Percentiles rank a stretch among this genome's conserved stretches.
phyloP scores from a whole-genome alignment of 1,140 invertebrate genomes.

The Rhizoglyphus robini region DNA sequence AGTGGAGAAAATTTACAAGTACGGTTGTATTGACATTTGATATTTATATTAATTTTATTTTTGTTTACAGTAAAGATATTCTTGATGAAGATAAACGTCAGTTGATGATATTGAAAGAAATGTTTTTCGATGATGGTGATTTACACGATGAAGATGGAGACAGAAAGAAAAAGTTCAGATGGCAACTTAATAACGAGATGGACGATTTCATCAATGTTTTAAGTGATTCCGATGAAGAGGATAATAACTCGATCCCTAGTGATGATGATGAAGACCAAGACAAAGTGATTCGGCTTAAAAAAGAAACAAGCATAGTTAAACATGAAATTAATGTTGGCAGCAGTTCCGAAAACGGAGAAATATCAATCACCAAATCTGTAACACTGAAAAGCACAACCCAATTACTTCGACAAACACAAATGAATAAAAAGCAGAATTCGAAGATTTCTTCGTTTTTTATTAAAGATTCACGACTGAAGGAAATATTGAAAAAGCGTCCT shows the following conservation, averaged over 20 bases:
- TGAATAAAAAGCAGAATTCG: too few relatives aligned
- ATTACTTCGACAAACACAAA: too few relatives aligned
- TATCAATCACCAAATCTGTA: not conserved
- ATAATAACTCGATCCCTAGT: not conserved
- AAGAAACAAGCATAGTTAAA: too few relatives aligned
- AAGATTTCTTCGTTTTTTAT: not conserved
- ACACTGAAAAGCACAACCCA: too few relatives aligned
- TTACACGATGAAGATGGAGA: conserved; percentile 53
- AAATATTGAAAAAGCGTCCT: not conserved
- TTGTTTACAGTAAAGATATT: conserved; percentile 44
- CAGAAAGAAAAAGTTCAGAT: conserved; percentile 59
- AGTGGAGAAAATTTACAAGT: conserved; percentile 36
- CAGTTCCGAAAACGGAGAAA: not conserved
- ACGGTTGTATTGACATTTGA: conserved; percentile 29
- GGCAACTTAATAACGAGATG: conserved; percentile 38
- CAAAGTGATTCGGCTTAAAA: not conserved
- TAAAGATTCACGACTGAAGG: not conserved
- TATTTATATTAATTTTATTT: conserved; percentile 13
- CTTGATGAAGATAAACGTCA: conserved; percentile 67
- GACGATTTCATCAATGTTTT: conserved; percentile 1
- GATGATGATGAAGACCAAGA: not conserved
- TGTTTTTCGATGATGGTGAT: conserved; percentile 72
- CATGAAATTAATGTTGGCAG: not conserved
- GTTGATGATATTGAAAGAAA: conserved; percentile 58
- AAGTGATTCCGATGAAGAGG: conserved; percentile 1